Evolutionary conservation across 2,888 invertebrate species (phyloP).

Genomic region (Galerucella calmariensis): DNA sequence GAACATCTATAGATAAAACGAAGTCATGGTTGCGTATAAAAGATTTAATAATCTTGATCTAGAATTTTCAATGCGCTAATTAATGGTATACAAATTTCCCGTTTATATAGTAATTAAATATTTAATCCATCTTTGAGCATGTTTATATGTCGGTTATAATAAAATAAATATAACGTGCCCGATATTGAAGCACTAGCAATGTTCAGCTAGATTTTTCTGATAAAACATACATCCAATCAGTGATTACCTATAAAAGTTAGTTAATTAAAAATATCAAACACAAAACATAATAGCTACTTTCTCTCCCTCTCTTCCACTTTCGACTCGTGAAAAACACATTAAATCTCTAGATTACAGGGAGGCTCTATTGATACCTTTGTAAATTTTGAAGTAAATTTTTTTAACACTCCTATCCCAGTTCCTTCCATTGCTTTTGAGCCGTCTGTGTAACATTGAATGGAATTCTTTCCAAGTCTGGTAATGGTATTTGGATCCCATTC

Average conservation of each 20-base stretch:
- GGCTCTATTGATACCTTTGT: not conserved
- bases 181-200: no score
- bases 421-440: no score
- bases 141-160: no score
- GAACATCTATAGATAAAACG: constrained; percentile 14
- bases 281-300: constrained; percentile 24
- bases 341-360: constrained; percentile 22
- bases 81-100: constrained; percentile 5
- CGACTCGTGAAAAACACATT: constrained; percentile 33
- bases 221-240: constrained; percentile 20
- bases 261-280: constrained; percentile 39
- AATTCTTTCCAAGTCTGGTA: no score
- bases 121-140: not conserved
- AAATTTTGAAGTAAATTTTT: not conserved
- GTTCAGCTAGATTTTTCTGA: not conserved
- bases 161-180: no score
- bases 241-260: constrained; percentile 30
- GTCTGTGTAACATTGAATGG: no score
- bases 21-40: constrained; percentile 14
- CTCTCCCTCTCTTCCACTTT: not conserved
- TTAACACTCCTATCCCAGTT: no score
- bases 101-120: not conserved
- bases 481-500: no score
- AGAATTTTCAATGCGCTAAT: constrained; percentile 15
- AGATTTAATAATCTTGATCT: constrained; percentile 8